Base-by-base conservation (phyloP, 1,140 invertebrate genomes). In the Megalonaias nervosa region DNA sequence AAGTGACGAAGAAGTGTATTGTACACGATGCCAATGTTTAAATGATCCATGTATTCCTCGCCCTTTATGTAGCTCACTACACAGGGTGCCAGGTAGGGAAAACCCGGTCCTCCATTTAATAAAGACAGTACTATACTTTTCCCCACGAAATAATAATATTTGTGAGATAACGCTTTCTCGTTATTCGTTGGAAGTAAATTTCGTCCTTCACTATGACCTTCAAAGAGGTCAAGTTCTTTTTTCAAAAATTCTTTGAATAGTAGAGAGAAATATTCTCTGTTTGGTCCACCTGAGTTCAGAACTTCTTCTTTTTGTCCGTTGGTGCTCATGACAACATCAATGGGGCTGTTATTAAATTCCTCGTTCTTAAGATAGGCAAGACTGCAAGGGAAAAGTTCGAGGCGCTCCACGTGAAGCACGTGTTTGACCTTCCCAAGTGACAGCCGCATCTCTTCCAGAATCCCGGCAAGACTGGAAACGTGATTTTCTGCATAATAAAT, bases 61-160 rank as follows among this genome's bases (percentile, higher is more conserved):
- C 59, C 79, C 38, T 77, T 75, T 1, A 83, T 17, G 26, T 77
- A 83, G 26, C 74, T 81, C 26, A 83, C 74, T 56, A 81, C 57
- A 72, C 75, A 81, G 1, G 82, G 77, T 19, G 82, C 76, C 48
- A 83, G 75, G 60, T 83, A 83, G 0, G 82, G 82, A 75, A 83
- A 83, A 57, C 82, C 82, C 1, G 79, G 79, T 62, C 82, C 82
- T 17, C 75, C 79, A 19, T 57, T 67, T 56, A 80, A 23, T 3
- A 81, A 13, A 4, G 79, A 83, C 16, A 83, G 13, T 11, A 83
- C 82, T 16, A 81, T n/a, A 15, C 76, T 69, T 69, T 81, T 83
- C 1, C 82, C 82, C 64, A 83, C 65, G 5, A 58, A 67, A 26
- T 71, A 58, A 65, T 76, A 48, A 48, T 48, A 48, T 48, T 66